Percentiles rank a stretch among this genome's conserved stretches.
Evolutionary conservation across 2,113 vertebrate species (phyloP).

Genomic region (Emydura subglobosa): DNA sequence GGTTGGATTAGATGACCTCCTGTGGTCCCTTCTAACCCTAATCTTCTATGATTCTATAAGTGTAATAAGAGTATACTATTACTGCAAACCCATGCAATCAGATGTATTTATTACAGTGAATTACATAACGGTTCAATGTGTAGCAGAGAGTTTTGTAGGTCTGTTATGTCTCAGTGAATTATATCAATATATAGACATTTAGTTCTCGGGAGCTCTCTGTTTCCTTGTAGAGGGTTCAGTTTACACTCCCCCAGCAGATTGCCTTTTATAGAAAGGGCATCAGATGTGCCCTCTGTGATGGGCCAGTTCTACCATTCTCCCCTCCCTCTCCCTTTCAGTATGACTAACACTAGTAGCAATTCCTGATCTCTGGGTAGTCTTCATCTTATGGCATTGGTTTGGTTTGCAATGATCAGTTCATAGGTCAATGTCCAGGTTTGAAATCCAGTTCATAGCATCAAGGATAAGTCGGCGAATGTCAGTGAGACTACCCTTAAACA

Average conservation of each 20-base stretch:
- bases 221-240: not conserved
- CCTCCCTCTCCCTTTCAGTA: not conserved
- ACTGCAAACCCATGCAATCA: not conserved
- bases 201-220: not conserved
- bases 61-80: not conserved
- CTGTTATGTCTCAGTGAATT: not conserved
- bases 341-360: not conserved
- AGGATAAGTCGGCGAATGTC: too few relatives aligned
- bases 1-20: too few relatives aligned
- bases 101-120: not conserved
- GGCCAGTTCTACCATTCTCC: not conserved
- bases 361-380: too few relatives aligned
- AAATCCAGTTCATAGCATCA: too few relatives aligned
- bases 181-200: not conserved
- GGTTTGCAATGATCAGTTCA: too few relatives aligned
- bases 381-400: too few relatives aligned
- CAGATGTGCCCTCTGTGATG: fast-evolving
- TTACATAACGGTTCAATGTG: not conserved
- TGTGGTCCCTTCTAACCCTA: too few relatives aligned
- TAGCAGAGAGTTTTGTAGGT: not conserved
- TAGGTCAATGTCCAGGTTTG: too few relatives aligned
- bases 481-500: too few relatives aligned
- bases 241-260: not conserved
- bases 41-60: not conserved
- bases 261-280: not conserved